phyloP scores from a whole-genome alignment of 2,797 vertebrate genomes.

The Orientallactaga sibirica region DNA sequence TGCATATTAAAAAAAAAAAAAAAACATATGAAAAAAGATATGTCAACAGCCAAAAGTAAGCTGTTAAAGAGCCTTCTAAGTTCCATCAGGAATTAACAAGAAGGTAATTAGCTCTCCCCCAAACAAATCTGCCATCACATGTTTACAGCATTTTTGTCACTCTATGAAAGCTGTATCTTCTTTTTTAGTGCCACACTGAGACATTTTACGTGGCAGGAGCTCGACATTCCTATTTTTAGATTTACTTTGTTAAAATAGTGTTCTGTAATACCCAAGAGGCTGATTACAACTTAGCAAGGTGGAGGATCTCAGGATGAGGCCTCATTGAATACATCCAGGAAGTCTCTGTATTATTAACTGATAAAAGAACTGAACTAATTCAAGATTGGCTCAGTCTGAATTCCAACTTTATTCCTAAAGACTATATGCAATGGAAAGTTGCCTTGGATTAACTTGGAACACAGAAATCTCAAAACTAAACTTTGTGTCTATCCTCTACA shows the following conservation, averaged over 20 bases:
- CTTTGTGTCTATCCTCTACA: neutral
- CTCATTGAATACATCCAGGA: neutral
- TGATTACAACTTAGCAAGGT: neutral
- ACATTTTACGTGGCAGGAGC: conserved; percentile 48
- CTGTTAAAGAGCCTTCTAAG: conserved; percentile 71
- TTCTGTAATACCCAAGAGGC: neutral
- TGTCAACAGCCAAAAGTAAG: conserved; percentile 80
- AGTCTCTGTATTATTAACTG: neutral
- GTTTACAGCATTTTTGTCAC: conserved; percentile 23
- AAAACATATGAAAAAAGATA: conserved; percentile 69
- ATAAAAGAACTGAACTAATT: neutral
- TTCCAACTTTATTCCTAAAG: conserved; percentile 37
- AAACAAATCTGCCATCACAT: conserved; percentile 48
- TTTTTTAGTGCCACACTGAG: conserved; percentile 11
- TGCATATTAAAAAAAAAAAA: conserved; percentile 25
- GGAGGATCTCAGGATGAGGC: neutral
- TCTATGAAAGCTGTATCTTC: conserved; percentile 12
- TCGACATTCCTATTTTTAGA: conserved; percentile 8
- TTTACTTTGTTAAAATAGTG: conserved; percentile 52
- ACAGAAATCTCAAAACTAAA: conserved; percentile 9
- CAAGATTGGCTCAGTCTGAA: conserved; percentile 28
- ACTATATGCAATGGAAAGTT: neutral
- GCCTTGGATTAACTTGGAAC: neutral
- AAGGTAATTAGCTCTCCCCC: conserved; percentile 68
- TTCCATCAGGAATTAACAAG: conserved; percentile 75